Conservation (phyloP, 2,888 invertebrate species). For the Plusia festucae region DNA sequence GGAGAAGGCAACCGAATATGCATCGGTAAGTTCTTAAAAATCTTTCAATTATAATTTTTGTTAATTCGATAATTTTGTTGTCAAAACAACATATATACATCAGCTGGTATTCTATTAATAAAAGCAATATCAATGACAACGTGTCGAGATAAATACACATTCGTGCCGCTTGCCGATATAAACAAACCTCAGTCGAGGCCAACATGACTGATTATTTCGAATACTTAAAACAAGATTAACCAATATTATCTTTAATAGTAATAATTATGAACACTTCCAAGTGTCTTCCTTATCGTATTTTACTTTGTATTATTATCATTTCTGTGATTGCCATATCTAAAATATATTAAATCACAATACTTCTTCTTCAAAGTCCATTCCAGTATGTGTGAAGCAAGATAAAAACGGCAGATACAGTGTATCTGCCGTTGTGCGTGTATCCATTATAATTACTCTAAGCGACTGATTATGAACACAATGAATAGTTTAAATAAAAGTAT, state of each 20-base stretch:
- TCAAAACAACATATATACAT: background rate
- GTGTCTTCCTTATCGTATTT: background rate
- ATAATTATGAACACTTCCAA: background rate
- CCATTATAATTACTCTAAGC: too few relatives aligned
- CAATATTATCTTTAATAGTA: background rate
- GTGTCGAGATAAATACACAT: background rate
- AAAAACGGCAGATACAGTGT: too few relatives aligned
- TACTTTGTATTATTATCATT: too few relatives aligned
- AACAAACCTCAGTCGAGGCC: background rate
- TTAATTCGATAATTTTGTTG: background rate
- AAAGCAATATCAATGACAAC: background rate
- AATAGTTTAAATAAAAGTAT: too few relatives aligned
- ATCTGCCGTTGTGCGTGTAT: too few relatives aligned
- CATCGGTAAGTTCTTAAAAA: conserved; percentile 74
- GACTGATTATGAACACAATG: too few relatives aligned
- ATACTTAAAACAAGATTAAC: background rate
- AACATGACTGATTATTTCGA: background rate
- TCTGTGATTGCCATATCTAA: too few relatives aligned
- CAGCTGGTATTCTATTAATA: background rate
- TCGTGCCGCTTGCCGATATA: background rate
- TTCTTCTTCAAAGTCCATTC: too few relatives aligned
- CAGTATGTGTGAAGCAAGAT: too few relatives aligned
- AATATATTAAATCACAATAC: too few relatives aligned
- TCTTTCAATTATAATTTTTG: too few relatives aligned
- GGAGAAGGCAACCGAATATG: conserved; percentile 87